Evolutionary conservation across 2,113 vertebrate genomes (phyloP), one percentile per base, ranked within the genome.

Genomic region (Takifugu flavidus): DNA sequence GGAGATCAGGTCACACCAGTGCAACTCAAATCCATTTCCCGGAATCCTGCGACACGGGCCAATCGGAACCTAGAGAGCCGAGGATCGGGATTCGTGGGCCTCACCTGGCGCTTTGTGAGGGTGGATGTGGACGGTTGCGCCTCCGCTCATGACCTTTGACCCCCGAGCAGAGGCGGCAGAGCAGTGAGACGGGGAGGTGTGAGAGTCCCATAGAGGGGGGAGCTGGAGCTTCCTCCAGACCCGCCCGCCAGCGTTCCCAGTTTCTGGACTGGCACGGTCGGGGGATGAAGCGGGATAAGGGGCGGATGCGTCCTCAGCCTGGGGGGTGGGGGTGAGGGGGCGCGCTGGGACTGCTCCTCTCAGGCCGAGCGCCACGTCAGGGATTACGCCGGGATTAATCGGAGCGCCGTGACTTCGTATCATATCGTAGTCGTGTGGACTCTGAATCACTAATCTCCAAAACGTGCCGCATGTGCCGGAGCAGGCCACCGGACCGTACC

Each of bases 311-410:
- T 39, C 8, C 34, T 39, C 34, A 39, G 34, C 31, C 31, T 7
- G 31, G 31, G 31, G 31, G 31, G 8, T 29, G 29, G 29, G 3
- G 29, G 5, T 5, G 29, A 29, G 29, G 29, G 29, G 29, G 5
- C 31, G 5, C 4, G 20, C 20, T 20, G 20, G 20, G 20, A 20
- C 72, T 56, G 62, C 72, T 72, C 72, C 64, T 54, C 53, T 2
- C 13, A 74, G 64, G 20, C 80, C 46, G 71, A 75, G 77, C 73
- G 73, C 66, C 54, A 65, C 72, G 67, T 62, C 71, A 39, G 63
- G 81, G 87, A 88, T 88, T 88, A 88, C 65, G 58, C 59, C 64
- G 52, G 28, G 80, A 87, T 88, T 87, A 88, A 86, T 85, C 71
- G 20, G 61, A 64, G 66, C 61, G 55, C 77, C 53, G 80, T 77